A percentile compares a stretch with the other conserved stretches of the same genome.
Evolutionary conservation across 2,888 invertebrate genomes (phyloP).

Genomic region (Eurytoma californica): DNA sequence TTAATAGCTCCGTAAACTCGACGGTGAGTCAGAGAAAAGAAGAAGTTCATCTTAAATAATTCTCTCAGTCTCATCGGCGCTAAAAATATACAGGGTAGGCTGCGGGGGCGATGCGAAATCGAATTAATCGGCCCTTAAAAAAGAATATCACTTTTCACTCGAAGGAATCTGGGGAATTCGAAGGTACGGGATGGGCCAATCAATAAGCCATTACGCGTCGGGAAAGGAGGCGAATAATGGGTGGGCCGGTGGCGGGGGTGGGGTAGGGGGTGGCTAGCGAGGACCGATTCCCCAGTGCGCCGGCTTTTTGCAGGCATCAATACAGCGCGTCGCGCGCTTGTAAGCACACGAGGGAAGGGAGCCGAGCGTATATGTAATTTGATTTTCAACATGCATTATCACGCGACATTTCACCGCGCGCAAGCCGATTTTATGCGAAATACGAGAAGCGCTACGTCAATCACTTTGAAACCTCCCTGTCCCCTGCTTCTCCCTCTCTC

Average conservation of each 20-base stretch:
- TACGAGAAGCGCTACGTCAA: background rate
- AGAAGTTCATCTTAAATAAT: too few relatives aligned
- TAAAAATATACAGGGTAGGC: too few relatives aligned
- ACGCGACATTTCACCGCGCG: constrained; percentile 8
- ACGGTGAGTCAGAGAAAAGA: too few relatives aligned
- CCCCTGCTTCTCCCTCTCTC: background rate
- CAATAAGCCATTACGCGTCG: background rate
- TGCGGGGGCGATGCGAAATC: too few relatives aligned
- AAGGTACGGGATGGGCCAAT: background rate
- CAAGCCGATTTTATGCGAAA: constrained; percentile 6
- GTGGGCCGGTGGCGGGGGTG: background rate
- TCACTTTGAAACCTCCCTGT: constrained; percentile 6
- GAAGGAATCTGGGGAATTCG: too few relatives aligned
- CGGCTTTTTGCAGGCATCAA: too few relatives aligned
- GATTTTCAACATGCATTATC: constrained; percentile 32
- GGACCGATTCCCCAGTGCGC: background rate
- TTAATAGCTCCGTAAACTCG: too few relatives aligned
- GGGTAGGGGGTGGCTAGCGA: too few relatives aligned
- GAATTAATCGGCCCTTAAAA: too few relatives aligned
- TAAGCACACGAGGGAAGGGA: background rate
- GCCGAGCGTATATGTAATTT: constrained; percentile 5
- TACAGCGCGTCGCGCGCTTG: background rate
- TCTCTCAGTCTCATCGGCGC: too few relatives aligned
- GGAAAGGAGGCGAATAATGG: background rate
- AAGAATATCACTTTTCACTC: too few relatives aligned